Evolutionary conservation across 2,797 vertebrate species (phyloP), one percentile per base, ranked within the genome.

Genomic region (Cynopterus sphinx): DNA sequence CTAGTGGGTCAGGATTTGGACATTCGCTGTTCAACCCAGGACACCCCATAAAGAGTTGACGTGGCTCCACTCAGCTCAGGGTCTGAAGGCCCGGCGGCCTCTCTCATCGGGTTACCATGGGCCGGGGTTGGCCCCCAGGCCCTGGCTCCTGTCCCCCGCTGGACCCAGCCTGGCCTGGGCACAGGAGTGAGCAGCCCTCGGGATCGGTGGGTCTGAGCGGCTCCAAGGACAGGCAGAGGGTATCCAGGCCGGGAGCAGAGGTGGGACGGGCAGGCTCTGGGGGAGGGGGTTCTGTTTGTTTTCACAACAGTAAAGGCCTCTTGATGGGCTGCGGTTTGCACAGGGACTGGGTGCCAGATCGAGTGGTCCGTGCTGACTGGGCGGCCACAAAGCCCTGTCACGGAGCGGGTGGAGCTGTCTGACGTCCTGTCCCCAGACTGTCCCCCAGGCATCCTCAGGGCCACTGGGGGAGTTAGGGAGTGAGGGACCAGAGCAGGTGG

Each of bases 261-360:
- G 24, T 39, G 61, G 92, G 82, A 28, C 28, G 0, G 17, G 49
- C 1, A 1, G 83, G 55, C 73, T 7, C 26, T 9, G 7, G 1
- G 49, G 31, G 67, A 61, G 51, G 43, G 85, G 46, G n/a, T 4
- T 41, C 77, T 87, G 43, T 81, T 88, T 94, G 91, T 87, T 92
- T 96, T 74, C 81, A 77, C 1, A 24, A 88, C 90, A 90, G 3
- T 91, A 96, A 92, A 93, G 90, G 86, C 65, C 89, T 96, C 79
- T 81, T 93, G 94, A 96, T 78, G 91, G 91, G 51, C 81, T 82
- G 75, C 5, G 75, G 96, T 97, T 92, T 96, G 67, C 93, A 67
- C 51, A 1, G 89, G 92, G 90, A 57, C 94, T 91, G 0, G 11
- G 13, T 41, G 89, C 83, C 87, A 70, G 86, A 78, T 82, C 1